Conservation (phyloP, 2,113 vertebrate genomes). For the Sminthopsis crassicaudata region DNA sequence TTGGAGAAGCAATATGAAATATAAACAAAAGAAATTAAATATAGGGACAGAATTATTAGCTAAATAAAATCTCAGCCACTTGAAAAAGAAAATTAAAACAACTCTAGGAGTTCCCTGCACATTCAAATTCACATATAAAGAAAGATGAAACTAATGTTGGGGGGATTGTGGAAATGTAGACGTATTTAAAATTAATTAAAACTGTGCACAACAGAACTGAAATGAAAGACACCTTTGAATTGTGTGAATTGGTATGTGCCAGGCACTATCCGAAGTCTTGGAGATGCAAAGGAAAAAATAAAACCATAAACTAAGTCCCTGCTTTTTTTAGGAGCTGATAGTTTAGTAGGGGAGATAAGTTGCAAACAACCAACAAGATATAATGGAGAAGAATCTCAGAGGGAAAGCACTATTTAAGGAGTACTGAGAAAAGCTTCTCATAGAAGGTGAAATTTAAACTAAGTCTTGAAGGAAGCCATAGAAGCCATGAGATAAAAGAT, state of each 20-base stretch:
- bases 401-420: too few relatives aligned
- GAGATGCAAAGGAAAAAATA: background rate
- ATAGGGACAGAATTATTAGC: background rate
- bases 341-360: background rate
- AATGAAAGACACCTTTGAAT: background rate
- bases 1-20: background rate
- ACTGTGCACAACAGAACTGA: background rate
- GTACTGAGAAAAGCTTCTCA: too few relatives aligned
- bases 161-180: background rate
- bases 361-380: background rate
- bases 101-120: background rate
- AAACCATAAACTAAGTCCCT: background rate
- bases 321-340: background rate
- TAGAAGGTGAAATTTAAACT: background rate
- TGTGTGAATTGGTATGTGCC: background rate
- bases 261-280: too few relatives aligned
- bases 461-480: background rate
- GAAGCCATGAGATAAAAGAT: background rate
- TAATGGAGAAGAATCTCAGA: background rate
- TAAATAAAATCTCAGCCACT: background rate
- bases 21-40: constrained; percentile 4
- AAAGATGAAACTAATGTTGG: background rate
- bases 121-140: background rate
- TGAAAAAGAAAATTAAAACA: background rate
- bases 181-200: background rate